phyloP scores from a whole-genome alignment of 2,113 vertebrate genomes.

The Centrocercus urophasianus region DNA sequence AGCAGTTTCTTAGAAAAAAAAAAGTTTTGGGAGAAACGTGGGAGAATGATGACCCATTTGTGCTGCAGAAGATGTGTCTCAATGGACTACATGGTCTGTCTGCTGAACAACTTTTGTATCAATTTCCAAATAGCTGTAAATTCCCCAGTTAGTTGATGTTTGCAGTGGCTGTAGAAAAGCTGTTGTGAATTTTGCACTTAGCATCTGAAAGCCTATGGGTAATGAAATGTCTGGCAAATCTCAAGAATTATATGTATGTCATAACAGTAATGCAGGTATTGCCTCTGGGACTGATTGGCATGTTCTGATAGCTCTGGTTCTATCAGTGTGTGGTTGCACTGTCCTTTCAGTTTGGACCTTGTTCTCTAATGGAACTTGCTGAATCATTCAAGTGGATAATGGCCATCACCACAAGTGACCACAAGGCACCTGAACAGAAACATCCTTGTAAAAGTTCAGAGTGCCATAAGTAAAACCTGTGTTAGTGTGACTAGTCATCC shows the following conservation, averaged over 20 bases:
- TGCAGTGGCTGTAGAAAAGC: neutral
- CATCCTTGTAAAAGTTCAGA: neutral
- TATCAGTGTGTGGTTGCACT: neutral
- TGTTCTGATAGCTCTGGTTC: neutral
- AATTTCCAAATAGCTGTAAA: neutral
- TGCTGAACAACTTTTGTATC: neutral
- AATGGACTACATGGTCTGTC: neutral
- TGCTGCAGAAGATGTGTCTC: neutral
- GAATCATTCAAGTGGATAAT: neutral
- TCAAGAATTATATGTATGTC: neutral
- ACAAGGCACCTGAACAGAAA: neutral
- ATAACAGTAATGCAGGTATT: fast-evolving
- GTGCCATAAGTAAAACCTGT: neutral
- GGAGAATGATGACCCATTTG: neutral
- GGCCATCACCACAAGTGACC: neutral
- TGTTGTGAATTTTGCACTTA: neutral
- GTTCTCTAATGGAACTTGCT: neutral
- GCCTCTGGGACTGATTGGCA: neutral
- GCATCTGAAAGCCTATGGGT: neutral
- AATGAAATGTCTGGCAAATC: neutral
- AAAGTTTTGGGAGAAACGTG: neutral
- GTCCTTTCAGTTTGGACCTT: neutral
- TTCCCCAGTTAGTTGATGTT: neutral
- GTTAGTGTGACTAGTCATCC: fast-evolving
- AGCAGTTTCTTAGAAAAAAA: neutral